Conservation (phyloP, 1,140 invertebrate genomes). For the Copidosoma floridanum region DNA sequence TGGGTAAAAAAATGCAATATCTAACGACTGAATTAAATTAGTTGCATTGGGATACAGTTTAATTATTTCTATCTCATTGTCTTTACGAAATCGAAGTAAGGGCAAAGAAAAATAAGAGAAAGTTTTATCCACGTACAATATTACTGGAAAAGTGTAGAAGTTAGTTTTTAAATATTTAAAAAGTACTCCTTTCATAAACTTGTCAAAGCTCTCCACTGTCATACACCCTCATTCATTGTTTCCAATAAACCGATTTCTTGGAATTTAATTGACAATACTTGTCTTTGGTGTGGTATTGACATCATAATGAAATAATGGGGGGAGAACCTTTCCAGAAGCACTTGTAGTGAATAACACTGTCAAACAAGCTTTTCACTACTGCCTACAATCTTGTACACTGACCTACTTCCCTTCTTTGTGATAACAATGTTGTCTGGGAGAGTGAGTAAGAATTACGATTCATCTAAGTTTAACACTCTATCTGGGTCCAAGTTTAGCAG, state of each 20-base stretch:
- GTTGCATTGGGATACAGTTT: neutral
- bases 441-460: constrained; percentile 41
- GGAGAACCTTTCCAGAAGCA: constrained; percentile 36
- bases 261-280: too few species aligned
- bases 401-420: constrained; percentile 38
- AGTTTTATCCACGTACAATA: constrained; percentile 47
- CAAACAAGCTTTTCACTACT: constrained; percentile 37
- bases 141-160: constrained; percentile 33
- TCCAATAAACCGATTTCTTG: constrained; percentile 12
- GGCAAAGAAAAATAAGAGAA: constrained; percentile 40
- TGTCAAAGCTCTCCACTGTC: constrained; percentile 20
- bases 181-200: constrained; percentile 12
- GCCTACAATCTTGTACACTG: constrained; percentile 41
- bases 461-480: constrained; percentile 43
- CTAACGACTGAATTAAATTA: constrained; percentile 8
- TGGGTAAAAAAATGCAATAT: constrained; percentile 1
- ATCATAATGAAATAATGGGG: constrained; percentile 36
- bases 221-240: constrained; percentile 24
- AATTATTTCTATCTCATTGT: constrained; percentile 29
- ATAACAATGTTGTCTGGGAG: constrained; percentile 40
- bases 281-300: constrained; percentile 31
- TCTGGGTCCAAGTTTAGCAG: constrained; percentile 28
- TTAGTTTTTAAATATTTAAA: constrained; percentile 34
- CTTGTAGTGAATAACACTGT: constrained; percentile 38
- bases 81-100: constrained; percentile 39